Base-by-base conservation (phyloP, 2,797 vertebrate species). In the Eurystomus glaucurus region DNA sequence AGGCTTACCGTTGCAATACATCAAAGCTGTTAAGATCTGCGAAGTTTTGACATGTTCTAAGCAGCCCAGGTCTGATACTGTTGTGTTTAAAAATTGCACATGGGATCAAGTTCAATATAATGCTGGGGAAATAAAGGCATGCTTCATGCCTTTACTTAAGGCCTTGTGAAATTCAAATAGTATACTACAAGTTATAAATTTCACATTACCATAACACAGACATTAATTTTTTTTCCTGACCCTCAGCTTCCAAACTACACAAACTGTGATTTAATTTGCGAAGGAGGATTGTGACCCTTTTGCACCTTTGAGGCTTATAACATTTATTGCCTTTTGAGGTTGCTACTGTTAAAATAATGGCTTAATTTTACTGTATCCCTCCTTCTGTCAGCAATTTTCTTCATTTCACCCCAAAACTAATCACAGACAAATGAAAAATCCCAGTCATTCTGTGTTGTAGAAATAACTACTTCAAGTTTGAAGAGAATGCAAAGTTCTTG, bases 91-190 rank as follows among this genome's bases (percentile, higher is more conserved):
- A 79, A 87, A 81, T 66, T 33, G 55, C 37, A 5, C 4, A 1
- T 70, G 66, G 52, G 51, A 82, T 85, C n/a, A 48, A 43, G 19
- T 72, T 87, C 52, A 52, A 0, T 37, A 29, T 70, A 51, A 66
- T 82, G n/a, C 25, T 51, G 39, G 35, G 35, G 55, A 52, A 62
- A 31, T 87, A 72, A 92, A 92, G 19, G 29, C 11, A 3, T 85
- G 2, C 33, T 94, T 83, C 60, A 20, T 95, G 85, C 57, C 69
- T 81, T 85, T 94, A 41, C 50, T 84, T 95, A 91, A 78, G 14
- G 51, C 14, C 9, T 14, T 35, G 39, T 71, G 60, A 88, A 85
- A 79, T 86, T 61, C 25, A 58, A 19, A 39, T 51, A 10, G 29
- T 28, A 43, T 43, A 43, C 69, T 54, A 23, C 14, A 51, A 84